Evolutionary conservation across 2,113 vertebrate species (phyloP).

Genomic region (Aldabrachelys gigantea): DNA sequence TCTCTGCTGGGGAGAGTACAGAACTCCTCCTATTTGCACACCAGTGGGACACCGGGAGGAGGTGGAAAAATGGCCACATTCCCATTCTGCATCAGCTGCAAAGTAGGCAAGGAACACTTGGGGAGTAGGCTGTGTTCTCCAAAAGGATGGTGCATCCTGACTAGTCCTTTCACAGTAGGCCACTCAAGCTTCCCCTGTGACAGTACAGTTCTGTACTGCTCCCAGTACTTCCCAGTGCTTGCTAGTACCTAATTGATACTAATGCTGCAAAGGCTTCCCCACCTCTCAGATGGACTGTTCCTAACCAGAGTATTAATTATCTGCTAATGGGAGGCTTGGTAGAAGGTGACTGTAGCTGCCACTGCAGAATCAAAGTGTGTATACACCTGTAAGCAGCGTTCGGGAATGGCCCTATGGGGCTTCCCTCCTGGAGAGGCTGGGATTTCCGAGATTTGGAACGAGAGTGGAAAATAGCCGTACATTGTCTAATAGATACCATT

Average conservation of each 20-base stretch:
- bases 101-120: not conserved
- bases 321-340: not conserved
- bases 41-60: accelerated
- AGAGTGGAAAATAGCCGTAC: not conserved
- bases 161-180: not conserved
- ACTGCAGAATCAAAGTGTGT: not conserved
- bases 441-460: not conserved
- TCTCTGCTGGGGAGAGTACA: accelerated
- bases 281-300: conserved; percentile 51
- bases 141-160: not conserved
- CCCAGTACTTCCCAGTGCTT: not conserved
- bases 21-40: not conserved
- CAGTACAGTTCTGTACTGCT: not conserved
- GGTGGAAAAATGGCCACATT: not conserved
- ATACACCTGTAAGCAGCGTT: not conserved
- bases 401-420: not conserved
- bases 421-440: not conserved
- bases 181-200: not conserved
- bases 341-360: conserved; percentile 10
- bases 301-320: conserved; percentile 53
- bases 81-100: not conserved
- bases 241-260: conserved; percentile 37
- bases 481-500: conserved; percentile 2
- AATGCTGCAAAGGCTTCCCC: conserved; percentile 14
- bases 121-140: not conserved